Percentiles rank a stretch among this genome's conserved stretches.
These are phyloP conservation scores for Zaprionus vittiger DNA, from an alignment of 1,140 invertebrate species.

Conservation along the genomic window DNA sequence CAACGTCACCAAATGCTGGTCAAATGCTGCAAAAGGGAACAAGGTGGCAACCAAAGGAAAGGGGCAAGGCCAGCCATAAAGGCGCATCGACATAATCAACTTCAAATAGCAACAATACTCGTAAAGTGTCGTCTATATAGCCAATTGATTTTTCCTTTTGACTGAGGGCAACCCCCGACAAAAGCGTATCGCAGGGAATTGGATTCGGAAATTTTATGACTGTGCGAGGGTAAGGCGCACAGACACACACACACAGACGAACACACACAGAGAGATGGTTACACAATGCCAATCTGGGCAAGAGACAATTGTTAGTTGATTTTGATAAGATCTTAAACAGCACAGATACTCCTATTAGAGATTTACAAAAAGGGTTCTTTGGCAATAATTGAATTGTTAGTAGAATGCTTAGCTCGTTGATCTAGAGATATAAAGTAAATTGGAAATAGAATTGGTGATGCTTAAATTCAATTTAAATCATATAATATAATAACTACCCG, in stretches of 20 bases:
- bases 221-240: slow-evolving; percentile 9
- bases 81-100: slow-evolving; percentile 62
- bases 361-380: not conserved
- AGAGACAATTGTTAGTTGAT: slow-evolving; percentile 13
- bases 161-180: not conserved
- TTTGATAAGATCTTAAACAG: slow-evolving; percentile 17
- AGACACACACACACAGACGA: not conserved
- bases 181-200: slow-evolving; percentile 26
- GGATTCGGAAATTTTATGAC: slow-evolving; percentile 36
- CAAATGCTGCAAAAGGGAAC: too few relatives aligned
- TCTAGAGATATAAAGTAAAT: not conserved
- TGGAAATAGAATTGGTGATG: not conserved
- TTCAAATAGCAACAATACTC: slow-evolving; percentile 52
- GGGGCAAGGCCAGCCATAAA: slow-evolving; percentile 28
- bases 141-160: slow-evolving; percentile 66
- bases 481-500: not conserved
- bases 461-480: not conserved
- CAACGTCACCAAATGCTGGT: not conserved
- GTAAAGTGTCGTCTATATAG: slow-evolving; percentile 60
- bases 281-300: slow-evolving; percentile 22
- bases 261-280: too few relatives aligned
- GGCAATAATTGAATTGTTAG: slow-evolving; percentile 8
- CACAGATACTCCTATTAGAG: not conserved
- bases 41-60: not conserved
- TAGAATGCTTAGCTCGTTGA: not conserved